These are phyloP conservation scores for Cygnus olor DNA, from an alignment of 2,797 vertebrate genomes.

Conservation along the genomic window DNA sequence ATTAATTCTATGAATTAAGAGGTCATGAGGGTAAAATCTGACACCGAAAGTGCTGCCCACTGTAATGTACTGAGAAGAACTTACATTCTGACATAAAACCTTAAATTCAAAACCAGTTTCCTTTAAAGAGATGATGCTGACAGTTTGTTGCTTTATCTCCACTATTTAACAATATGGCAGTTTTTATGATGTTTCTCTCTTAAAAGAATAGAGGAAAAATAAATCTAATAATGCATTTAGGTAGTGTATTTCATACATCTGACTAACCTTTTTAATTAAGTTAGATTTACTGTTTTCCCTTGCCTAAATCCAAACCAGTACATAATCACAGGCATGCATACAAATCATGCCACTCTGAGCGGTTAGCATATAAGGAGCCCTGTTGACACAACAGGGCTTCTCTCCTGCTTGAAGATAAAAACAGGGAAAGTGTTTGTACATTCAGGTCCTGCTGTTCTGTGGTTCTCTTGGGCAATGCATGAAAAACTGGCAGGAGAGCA, in stretches of 20 bases:
- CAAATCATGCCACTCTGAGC: not conserved
- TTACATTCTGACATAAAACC: not conserved
- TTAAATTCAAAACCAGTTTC: not conserved
- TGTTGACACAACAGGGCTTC: not conserved
- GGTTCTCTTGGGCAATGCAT: not conserved
- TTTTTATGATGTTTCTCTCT: not conserved
- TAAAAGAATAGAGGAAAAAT: not conserved
- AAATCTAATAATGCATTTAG: not conserved
- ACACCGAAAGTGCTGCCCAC: not conserved
- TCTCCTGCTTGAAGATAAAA: not conserved
- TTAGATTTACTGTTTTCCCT: not conserved
- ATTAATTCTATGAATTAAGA: not conserved
- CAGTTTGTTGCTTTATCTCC: not conserved
- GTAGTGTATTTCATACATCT: not conserved
- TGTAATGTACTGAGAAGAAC: not conserved
- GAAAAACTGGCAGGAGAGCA: not conserved
- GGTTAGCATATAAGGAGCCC: rapidly evolving
- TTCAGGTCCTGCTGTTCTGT: not conserved
- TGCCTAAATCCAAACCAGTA: not conserved
- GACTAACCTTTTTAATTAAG: not conserved
- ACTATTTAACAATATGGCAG: not conserved
- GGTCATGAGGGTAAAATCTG: not conserved
- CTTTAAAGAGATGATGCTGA: not conserved
- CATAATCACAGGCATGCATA: rapidly evolving
- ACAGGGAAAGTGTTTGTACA: rapidly evolving